These are phyloP conservation scores for Drosophila flavopinicola DNA, from an alignment of 2,888 invertebrate species.

Conservation along the genomic window DNA sequence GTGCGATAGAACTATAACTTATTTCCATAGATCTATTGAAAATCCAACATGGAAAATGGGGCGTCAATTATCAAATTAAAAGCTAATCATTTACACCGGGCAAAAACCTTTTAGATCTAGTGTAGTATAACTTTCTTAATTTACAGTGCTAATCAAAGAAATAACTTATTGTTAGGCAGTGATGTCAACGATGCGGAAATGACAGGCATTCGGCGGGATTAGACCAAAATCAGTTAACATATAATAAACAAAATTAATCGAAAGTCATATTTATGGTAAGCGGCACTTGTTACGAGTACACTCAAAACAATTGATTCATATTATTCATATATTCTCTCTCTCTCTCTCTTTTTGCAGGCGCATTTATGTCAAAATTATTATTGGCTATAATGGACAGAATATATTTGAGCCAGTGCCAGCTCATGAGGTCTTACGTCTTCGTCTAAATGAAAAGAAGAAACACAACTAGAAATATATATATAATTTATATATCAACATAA, in stretches of 20 bases:
- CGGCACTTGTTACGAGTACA: slow-evolving; percentile 34
- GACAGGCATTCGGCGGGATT: slow-evolving; percentile 24
- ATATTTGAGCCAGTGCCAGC: slow-evolving; percentile 52
- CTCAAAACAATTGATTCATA: too few species aligned
- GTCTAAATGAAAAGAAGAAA: background rate
- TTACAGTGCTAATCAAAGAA: slow-evolving; percentile 30
- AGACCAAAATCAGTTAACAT: slow-evolving; percentile 4
- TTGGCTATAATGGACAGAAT: slow-evolving; percentile 38
- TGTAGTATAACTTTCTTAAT: too few species aligned
- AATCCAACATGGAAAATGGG: too few species aligned
- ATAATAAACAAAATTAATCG: slow-evolving; percentile 22
- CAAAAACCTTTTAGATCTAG: too few species aligned
- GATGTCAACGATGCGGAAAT: slow-evolving; percentile 19
- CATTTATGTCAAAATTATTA: slow-evolving; percentile 39
- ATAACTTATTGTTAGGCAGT: slow-evolving; percentile 30
- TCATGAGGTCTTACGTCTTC: slow-evolving; percentile 17
- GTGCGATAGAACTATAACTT: too few species aligned
- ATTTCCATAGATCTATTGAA: too few species aligned
- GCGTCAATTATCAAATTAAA: too few species aligned
- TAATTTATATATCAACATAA: too few species aligned
- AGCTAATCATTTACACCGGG: too few species aligned
- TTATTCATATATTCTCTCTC: background rate
- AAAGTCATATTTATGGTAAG: slow-evolving; percentile 49
- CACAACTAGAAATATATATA: too few species aligned
- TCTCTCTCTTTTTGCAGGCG: slow-evolving; percentile 43